phyloP scores from a whole-genome alignment of 2,888 invertebrate genomes.

The Perizoma affinitatum region DNA sequence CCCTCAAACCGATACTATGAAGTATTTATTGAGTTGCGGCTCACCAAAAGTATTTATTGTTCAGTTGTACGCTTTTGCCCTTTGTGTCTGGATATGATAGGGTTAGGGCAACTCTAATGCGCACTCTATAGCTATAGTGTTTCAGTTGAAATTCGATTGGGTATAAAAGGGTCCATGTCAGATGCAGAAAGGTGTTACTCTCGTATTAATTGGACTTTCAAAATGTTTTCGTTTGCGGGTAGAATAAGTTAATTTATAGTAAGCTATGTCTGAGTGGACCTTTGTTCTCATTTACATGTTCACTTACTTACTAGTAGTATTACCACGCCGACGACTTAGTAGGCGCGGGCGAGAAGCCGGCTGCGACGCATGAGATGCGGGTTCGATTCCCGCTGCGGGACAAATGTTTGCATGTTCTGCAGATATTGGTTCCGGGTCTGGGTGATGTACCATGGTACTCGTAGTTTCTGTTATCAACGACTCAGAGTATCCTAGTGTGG shows the following conservation, averaged over 20 bases:
- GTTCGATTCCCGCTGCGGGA: no score
- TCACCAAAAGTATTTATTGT: constrained; percentile 81
- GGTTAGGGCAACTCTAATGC: constrained; percentile 33
- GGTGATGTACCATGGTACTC: no score
- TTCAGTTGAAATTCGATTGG: constrained; percentile 43
- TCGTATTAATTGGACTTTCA: constrained; percentile 70
- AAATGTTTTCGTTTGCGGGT: constrained; percentile 65
- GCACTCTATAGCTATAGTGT: constrained; percentile 34
- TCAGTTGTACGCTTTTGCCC: constrained; percentile 70
- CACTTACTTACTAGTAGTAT: not conserved
- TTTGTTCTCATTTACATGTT: constrained; percentile 17
- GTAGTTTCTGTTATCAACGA: no score
- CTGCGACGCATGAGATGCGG: no score
- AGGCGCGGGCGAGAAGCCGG: no score
- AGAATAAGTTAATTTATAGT: constrained; percentile 58
- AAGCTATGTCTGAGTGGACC: constrained; percentile 21
- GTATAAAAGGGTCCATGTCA: constrained; percentile 41
- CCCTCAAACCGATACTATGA: constrained; percentile 80
- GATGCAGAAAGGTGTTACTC: constrained; percentile 63
- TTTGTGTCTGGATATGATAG: constrained; percentile 41
- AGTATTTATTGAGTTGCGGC: constrained; percentile 83
- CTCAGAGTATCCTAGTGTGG: no score
- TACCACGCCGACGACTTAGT: no score
- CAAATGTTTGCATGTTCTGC: no score
- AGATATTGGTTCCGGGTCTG: no score